These are phyloP conservation scores for Hydrozoanthus tunicans DNA, from an alignment of 64 coral and sea anemone species.

Conservation along the genomic window DNA sequence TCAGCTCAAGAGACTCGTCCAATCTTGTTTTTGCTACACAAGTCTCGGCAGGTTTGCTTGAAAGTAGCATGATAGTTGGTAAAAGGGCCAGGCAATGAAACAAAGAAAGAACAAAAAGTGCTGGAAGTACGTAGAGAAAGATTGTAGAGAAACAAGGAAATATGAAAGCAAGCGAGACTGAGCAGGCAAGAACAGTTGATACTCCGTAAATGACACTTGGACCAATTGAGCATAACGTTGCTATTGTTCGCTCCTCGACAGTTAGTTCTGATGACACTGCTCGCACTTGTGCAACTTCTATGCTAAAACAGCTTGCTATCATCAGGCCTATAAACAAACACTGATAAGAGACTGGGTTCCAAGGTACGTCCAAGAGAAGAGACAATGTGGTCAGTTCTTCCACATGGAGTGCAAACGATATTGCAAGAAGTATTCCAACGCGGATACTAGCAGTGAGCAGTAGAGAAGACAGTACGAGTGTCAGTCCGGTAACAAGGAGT, in stretches of 20 bases:
- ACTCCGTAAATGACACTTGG: constrained; percentile 38
- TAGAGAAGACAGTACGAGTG: constrained; percentile 42
- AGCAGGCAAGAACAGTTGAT: constrained; percentile 45
- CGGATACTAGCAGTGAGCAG: constrained; percentile 64
- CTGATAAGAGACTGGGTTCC: constrained; percentile 49
- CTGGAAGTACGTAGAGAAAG: constrained; percentile 65
- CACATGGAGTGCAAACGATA: constrained; percentile 58
- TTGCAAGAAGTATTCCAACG: constrained; percentile 39
- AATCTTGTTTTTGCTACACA: constrained; percentile 38
- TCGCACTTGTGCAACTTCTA: constrained; percentile 62
- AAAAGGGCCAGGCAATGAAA: constrained; percentile 67
- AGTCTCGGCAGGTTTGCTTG: constrained; percentile 62
- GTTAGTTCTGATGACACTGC: constrained; percentile 40
- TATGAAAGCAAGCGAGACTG: constrained; percentile 60
- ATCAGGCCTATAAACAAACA: constrained; percentile 66
- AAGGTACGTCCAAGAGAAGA: constrained; percentile 57
- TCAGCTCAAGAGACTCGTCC: constrained; percentile 32
- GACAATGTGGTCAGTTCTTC: constrained; percentile 51
- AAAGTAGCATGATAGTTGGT: constrained; percentile 55
- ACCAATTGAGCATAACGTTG: constrained; percentile 48
- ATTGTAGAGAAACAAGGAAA: constrained; percentile 63
- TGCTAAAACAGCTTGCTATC: constrained; percentile 47
- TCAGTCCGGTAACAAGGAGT: constrained; percentile 27
- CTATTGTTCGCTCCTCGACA: constrained; percentile 43
- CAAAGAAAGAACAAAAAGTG: constrained; percentile 44